phyloP scores from a whole-genome alignment of 2,113 vertebrate species.

The Acanthisitta chloris region DNA sequence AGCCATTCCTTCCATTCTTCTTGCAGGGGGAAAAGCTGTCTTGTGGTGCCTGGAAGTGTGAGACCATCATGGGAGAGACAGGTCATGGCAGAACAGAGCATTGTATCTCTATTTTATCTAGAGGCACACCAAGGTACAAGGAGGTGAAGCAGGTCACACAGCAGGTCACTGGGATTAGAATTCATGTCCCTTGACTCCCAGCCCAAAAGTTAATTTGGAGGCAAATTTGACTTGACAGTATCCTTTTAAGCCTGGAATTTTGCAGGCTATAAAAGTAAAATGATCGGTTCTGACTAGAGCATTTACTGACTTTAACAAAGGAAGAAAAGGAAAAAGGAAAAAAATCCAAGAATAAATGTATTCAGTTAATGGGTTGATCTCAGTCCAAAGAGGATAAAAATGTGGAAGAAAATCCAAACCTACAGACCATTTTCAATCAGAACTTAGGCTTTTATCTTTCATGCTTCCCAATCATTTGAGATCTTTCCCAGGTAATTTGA shows the following conservation, averaged over 20 bases:
- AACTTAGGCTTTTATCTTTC: neutral
- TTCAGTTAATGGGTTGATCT: neutral
- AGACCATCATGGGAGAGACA: neutral
- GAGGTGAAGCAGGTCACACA: slow-evolving; percentile 10
- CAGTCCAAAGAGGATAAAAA: neutral
- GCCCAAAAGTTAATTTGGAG: slow-evolving; percentile 49
- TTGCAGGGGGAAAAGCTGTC: neutral
- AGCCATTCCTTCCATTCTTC: neutral
- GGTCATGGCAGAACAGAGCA: neutral
- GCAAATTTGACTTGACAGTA: slow-evolving; percentile 19
- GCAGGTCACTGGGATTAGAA: slow-evolving; percentile 3
- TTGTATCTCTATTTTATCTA: neutral
- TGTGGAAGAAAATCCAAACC: fast-evolving
- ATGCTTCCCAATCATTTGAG: neutral
- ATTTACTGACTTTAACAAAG: neutral
- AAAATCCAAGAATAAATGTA: neutral
- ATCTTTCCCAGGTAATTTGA: neutral
- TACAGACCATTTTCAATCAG: neutral
- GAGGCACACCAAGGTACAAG: neutral
- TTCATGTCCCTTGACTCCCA: neutral
- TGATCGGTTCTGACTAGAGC: neutral
- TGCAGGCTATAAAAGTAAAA: neutral
- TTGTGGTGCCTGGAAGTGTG: neutral
- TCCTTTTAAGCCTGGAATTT: slow-evolving; percentile 16
- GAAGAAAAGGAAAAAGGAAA: neutral